These are phyloP conservation scores for Isurus oxyrinchus DNA, from an alignment of 2,113 vertebrate species.

Conservation along the genomic window DNA sequence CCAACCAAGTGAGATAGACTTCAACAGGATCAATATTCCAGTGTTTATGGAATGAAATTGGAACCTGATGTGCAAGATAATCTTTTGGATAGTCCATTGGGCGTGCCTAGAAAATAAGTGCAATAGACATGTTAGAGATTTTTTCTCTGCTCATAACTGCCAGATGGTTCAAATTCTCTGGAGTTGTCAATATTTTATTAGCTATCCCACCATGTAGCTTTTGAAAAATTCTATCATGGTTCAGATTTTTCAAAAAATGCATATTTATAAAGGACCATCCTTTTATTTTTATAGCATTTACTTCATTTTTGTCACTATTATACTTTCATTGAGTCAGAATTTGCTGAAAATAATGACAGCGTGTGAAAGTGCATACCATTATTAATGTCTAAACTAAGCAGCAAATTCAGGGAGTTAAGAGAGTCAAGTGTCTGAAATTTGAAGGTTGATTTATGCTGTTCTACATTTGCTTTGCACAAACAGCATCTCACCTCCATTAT, in stretches of 20 bases:
- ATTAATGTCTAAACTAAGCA: neutral
- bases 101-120: slow-evolving; percentile 67
- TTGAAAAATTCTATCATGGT: neutral
- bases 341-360: neutral
- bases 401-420: no score
- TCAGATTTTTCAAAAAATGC: neutral
- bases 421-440: no score
- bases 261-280: neutral
- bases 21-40: slow-evolving; percentile 90
- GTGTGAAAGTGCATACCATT: neutral
- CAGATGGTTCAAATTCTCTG: neutral
- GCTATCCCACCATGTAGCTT: neutral
- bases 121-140: slow-evolving; percentile 38
- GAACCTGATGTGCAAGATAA: slow-evolving; percentile 84
- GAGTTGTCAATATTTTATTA: neutral
- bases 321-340: neutral
- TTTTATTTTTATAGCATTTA: neutral
- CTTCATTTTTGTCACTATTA: neutral
- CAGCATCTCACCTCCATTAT: no score
- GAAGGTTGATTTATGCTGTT: no score
- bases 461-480: no score
- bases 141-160: no score
- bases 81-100: slow-evolving; percentile 84
- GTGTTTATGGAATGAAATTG: slow-evolving; percentile 96
- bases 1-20: slow-evolving; percentile 81